These are phyloP conservation scores for Mamestra configurata DNA, from an alignment of 1,140 invertebrate species.

Conservation along the genomic window DNA sequence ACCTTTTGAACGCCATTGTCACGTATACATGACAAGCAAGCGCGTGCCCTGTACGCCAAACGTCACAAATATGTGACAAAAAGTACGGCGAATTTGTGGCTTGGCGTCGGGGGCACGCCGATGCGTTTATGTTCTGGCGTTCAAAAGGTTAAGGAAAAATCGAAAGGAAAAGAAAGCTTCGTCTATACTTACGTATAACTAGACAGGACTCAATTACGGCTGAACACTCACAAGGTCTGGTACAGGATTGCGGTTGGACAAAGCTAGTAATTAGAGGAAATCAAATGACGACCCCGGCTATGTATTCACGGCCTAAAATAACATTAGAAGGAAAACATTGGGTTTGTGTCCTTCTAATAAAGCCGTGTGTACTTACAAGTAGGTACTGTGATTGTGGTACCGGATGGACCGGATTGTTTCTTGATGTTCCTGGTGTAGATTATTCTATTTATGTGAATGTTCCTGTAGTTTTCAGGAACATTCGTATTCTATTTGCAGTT, in stretches of 20 bases:
- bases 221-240: slow-evolving; percentile 18
- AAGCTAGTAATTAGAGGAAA: slow-evolving; percentile 46
- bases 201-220: slow-evolving; percentile 35
- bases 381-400: slow-evolving; percentile 12
- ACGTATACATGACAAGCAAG: no score
- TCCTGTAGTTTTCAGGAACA: no score
- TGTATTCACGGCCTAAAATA: slow-evolving; percentile 46
- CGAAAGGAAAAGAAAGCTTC: not conserved
- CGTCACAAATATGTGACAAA: no score
- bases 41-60: no score
- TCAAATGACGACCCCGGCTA: slow-evolving; percentile 29
- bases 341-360: slow-evolving; percentile 33
- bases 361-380: slow-evolving; percentile 26
- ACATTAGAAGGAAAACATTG: slow-evolving; percentile 47
- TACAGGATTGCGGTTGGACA: slow-evolving; percentile 39
- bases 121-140: no score
- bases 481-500: no score
- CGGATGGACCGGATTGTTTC: not conserved
- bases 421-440: not conserved
- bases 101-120: no score
- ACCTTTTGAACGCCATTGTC: no score
- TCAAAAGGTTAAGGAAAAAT: slow-evolving; percentile 7
- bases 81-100: no score
- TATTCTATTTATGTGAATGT: not conserved
- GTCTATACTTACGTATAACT: not conserved